Evolutionary conservation across 2,113 vertebrate species (phyloP), one percentile per base, ranked within the genome.

Genomic region (Propithecus coquereli): DNA sequence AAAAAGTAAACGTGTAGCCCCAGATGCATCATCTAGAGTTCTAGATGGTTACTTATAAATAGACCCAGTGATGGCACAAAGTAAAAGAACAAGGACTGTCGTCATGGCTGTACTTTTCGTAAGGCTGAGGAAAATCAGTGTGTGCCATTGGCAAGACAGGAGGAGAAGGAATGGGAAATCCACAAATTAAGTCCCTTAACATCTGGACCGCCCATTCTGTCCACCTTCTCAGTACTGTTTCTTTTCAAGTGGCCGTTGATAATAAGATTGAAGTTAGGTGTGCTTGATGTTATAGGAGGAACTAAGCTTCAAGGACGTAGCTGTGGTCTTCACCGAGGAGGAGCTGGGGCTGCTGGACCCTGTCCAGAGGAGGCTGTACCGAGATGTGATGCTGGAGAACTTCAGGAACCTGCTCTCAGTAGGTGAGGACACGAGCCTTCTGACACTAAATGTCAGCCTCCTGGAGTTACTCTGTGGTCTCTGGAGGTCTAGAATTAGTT

Each of bases 371-470:
- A 76, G 76, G 61, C 59, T 96, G 68, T 91, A 96, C 23, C 59
- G 8, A 9, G 88, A 94, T 12, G 92, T 91, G 76, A 96, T 94
- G 95, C 59, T 94, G 76, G 92, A 94, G 88, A 96, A 94, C 83
- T 91, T 96, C 88, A 3, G 18, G 92, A 96, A 96, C 84, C 68
- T 96, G 43, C 6, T 91, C 1, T 94, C 83, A 9, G 23, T 91
- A 70, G 92, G 95, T 96, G 68, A 94, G 95, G 9, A 88, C 10
- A 8, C 10, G 50, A 1, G 0, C 71, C 34, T 43, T 95, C 9
- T 63, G 3, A 43, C 22, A 40, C 45, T 6, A 9, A 73, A 8
- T 54, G 8, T 73, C 80, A 32, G 37, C 37, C 52, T 25, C 45
- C 4, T 47, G 43, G 52, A 63, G 52, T 92, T 61, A n/a, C 34